Conservation (phyloP, 1,140 invertebrate species). For the Pristionchus pacificus region DNA sequence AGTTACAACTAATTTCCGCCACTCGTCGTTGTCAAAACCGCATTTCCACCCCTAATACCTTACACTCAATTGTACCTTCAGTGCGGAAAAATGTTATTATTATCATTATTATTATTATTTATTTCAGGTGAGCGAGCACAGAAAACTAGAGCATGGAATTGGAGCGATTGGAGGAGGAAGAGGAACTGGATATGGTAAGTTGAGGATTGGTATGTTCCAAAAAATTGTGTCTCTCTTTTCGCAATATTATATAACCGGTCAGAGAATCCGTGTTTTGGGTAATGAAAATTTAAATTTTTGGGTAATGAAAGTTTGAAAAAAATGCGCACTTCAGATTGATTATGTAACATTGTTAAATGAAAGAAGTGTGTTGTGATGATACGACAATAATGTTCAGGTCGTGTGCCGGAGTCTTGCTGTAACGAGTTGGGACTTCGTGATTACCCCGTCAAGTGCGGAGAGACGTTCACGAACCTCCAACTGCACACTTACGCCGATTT, state of each 20-base stretch:
- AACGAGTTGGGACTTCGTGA: constrained; percentile 21
- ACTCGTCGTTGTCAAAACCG: too few species aligned
- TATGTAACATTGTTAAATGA: not conserved
- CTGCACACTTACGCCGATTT: constrained; percentile 24
- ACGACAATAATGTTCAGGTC: constrained; percentile 13
- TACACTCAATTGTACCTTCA: too few species aligned
- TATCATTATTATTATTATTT: not conserved
- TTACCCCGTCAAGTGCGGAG: constrained; percentile 28
- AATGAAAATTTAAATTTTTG: not conserved
- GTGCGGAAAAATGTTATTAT: too few species aligned
- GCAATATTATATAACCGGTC: not conserved
- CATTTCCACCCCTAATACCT: too few species aligned
- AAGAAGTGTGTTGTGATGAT: not conserved
- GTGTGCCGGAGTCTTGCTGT: constrained; percentile 25
- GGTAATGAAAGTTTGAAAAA: not conserved
- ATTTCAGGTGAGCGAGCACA: not conserved
- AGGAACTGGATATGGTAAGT: constrained; percentile 26
- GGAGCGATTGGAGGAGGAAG: constrained; percentile 28
- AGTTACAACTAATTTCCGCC: too few species aligned
- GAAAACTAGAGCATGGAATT: constrained; percentile 27
- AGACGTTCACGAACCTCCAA: constrained; percentile 22
- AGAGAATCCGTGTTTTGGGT: not conserved
- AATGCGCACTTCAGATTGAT: not conserved
- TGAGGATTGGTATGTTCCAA: not conserved
- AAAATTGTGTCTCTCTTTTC: not conserved